Base-by-base conservation (phyloP, 2,113 vertebrate genomes). In the Phyllopteryx taeniolatus region DNA sequence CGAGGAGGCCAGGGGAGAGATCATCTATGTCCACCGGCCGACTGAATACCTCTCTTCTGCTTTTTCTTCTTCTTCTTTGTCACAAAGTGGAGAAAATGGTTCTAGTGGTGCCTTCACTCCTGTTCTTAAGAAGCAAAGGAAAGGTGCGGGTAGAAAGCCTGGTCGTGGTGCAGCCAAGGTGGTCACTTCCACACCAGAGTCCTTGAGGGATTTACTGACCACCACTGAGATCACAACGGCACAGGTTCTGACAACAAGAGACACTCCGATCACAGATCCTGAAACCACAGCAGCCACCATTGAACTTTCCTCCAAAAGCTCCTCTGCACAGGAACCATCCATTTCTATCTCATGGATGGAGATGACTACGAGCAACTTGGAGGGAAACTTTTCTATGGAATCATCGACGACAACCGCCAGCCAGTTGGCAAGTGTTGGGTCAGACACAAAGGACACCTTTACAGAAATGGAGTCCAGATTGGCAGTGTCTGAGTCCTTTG, bases 1-100 rank as follows among this genome's bases (percentile, higher is more conserved):
- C n/a, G 77, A 87, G 42, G 91, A 93, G 76, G 88, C 89, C 68
- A 81, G 72, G 54, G 92, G 90, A 17, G 91, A 90, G 76, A 87
- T 91, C 67, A 68, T 90, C 4, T 92, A 84, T 8, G 54, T 90
- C 33, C 80, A 39, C 33, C 61, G 66, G 0, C 86, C 88, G 7
- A 75, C 85, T 22, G 80, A 85, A 20, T 74, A 67, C 22, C 64
- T 78, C 9, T 42, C 53, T 19, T 72, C 72, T 51, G 44, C 53
- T 12, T n/a, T 74, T 61, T 61, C 59, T 1, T 83, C 47, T 60
- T 60, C 59, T 35, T 61, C 59, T 59, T 31, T 31, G 14, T 61
- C 75, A 44, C 73, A 14, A 47, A 87, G 17, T 65, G 69, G 27
- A 5, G 75, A 77, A 11, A 56, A 47, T 11, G 35, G n/a, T 3